Base-by-base conservation (phyloP, 2,888 invertebrate species). In the Lasioglossum calceatum region DNA sequence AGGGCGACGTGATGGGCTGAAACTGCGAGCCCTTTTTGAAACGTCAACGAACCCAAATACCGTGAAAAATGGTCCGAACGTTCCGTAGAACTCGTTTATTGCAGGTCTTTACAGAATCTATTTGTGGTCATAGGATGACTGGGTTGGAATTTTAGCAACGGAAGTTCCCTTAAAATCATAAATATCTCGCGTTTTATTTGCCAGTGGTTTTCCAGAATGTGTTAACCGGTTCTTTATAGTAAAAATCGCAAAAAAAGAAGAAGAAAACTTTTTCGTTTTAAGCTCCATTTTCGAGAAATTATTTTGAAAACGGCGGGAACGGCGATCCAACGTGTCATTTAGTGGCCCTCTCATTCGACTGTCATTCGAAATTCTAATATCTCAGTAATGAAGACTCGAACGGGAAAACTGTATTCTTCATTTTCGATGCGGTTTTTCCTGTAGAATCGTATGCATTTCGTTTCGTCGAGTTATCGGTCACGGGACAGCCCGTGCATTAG, bases 1-100 rank as follows among this genome's bases (percentile, higher is more conserved):
- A 80, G 47, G 75, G 32, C 78, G 47, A 77, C 27, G 72, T 23
- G 23, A 32, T 39, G 36, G 67, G 61, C 61, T 4, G 32, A 67
- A 36, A 36, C 36, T 67, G 7, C 36, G 67, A 67, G 19, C 36
- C 27, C 27, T 61, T 61, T 14, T n/a, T 32, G 16, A 64, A 64
- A 64, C n/a, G 27, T 16, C 16, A 16, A 64, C 61, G 61, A 64
- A n/a, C 61, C 61, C 32, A 16, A 64, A 64, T n/a, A 32, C 61
- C 27, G 61, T 64, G 32, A 1, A 16, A 64, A 27, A 27, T 64
- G 16, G 27, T 64, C 16, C 32, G 14, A 32, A 32, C 32, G 5
- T 7, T 5, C 61, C 27, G 14, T 27, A 16, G 27, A 64, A 7
- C 5, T 16, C 27, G 27, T 32, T 27, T 7, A 54, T 54, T 23